Evolutionary conservation across 2,113 vertebrate species (phyloP).

Genomic region (Pseudopodoces humilis): DNA sequence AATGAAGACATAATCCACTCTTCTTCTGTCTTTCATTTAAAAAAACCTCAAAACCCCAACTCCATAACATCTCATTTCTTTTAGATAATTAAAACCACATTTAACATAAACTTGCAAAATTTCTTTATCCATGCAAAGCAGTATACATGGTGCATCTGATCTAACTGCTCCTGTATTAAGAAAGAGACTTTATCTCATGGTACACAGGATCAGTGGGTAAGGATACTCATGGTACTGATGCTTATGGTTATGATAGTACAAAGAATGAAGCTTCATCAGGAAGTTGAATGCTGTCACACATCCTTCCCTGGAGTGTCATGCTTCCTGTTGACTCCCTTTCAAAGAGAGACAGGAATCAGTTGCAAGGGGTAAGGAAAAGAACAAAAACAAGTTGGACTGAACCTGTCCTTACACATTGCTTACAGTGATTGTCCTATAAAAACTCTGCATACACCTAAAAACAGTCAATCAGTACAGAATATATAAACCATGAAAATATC

Average conservation of each 20-base stretch:
- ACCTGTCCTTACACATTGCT: neutral
- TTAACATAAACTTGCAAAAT: neutral
- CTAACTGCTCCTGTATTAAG: neutral
- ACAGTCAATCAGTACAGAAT: neutral
- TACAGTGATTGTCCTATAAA: neutral
- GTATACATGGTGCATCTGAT: neutral
- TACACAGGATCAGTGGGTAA: neutral
- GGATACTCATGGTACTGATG: neutral
- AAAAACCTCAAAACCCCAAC: neutral
- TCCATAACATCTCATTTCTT: neutral
- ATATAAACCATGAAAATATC: neutral
- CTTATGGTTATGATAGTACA: neutral
- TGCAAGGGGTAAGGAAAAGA: neutral
- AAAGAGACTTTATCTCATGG: neutral
- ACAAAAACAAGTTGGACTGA: neutral
- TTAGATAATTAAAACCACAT: neutral
- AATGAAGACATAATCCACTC: neutral
- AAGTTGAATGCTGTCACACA: slow-evolving; percentile 22
- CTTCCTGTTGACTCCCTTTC: slow-evolving; percentile 53
- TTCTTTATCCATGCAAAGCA: neutral
- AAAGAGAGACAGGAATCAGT: neutral
- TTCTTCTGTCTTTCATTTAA: neutral
- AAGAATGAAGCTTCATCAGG: slow-evolving; percentile 32
- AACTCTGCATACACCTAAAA: neutral
- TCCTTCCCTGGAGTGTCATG: slow-evolving; percentile 21